Evolutionary conservation across 2,888 invertebrate genomes (phyloP), one percentile per base, ranked within the genome.

Genomic region (Amphipyra berbera): DNA sequence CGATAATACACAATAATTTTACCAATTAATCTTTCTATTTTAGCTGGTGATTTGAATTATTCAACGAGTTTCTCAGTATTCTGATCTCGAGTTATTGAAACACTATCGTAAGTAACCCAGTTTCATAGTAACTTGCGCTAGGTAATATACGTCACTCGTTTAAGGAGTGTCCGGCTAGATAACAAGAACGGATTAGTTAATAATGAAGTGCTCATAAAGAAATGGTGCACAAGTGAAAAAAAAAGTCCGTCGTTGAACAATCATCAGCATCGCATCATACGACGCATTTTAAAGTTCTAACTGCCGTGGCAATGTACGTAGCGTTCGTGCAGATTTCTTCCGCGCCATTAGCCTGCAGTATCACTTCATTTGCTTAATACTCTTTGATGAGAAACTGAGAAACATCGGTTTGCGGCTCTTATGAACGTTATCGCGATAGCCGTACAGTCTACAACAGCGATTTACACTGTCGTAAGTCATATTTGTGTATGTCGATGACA

Each of bases 71-170:
- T 52, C 61, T 64, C n/a, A 61, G 58, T 71, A 62, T 40, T 57
- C 49, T 13, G 59, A 63, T 65, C 63, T 58, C 55, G 40, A 61
- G 42, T 68, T 75, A 70, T 73, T 76, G 63, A 56, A 61, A 73
- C 55, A 65, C 49, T 67, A 70, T 76, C 73, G 52, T 73, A 66
- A 62, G 70, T 76, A 68, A 78, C 81, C 81, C 52, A 73, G 69
- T 55, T 79, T 61, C 30, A 30, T 48, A 33, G 54, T 60, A 52
- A 60, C 61, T 61, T 49, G 65, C 46, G 45, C 53, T 67, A 56
- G 57, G 71, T 75, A 63, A 61, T 67, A 59, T 50, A 69, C 58
- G 66, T 65, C 67, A 73, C 63, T 63, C 45, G 33, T 60, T 68
- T 62, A 58, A 73, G 72, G 70, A 74, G 76, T 74, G 78, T 50